Evolutionary conservation across 2,797 vertebrate genomes (phyloP), one percentile per base, ranked within the genome.

Genomic region (Diceros bicornis): DNA sequence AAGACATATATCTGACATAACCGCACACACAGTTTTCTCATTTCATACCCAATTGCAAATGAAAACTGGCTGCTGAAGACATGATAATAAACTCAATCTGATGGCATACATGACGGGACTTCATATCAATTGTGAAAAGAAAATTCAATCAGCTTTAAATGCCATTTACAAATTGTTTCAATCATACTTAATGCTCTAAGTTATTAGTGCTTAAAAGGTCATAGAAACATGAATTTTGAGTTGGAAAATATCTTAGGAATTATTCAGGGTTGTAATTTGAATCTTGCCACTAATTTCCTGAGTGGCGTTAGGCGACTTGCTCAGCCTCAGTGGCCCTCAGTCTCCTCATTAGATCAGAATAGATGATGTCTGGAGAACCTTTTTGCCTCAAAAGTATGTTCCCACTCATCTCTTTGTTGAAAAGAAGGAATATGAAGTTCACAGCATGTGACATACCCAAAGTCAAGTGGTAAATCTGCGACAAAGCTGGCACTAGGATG

Each of bases 131-230:
- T 96, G 50, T 96, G 78, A 83, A 97, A 94, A 91, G 91, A 96
- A 97, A 97, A 98, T 96, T 97, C 95, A 93, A 97, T 97, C 96
- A 94, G n/a, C 91, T 81, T 69, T 97, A 97, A 98, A 96, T 89
- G 79, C 57, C 93, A 94, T 92, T 95, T 97, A 96, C 68, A 96
- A 96, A 96, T 97, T 92, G 93, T 96, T 98, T 97, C 95, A 95
- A 97, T 98, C 87, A 96, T 88, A 96, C 96, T 96, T 97, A 96
- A 52, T 0, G 6, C 29, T 90, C 55, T 82, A 93, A 90, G 79
- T 96, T 97, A 97, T 98, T 96, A 96, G 97, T 92, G 61, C 81
- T 96, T 84, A 92, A 94, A 97, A 97, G 84, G 96, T 96, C 97
- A 98, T 50, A 94, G 94, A 97, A 95, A 97, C 93, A 96, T 69